Percentiles rank a stretch among this genome's conserved stretches.
phyloP scores from a whole-genome alignment of 2,797 vertebrate genomes.

The Pitangus sulphuratus region DNA sequence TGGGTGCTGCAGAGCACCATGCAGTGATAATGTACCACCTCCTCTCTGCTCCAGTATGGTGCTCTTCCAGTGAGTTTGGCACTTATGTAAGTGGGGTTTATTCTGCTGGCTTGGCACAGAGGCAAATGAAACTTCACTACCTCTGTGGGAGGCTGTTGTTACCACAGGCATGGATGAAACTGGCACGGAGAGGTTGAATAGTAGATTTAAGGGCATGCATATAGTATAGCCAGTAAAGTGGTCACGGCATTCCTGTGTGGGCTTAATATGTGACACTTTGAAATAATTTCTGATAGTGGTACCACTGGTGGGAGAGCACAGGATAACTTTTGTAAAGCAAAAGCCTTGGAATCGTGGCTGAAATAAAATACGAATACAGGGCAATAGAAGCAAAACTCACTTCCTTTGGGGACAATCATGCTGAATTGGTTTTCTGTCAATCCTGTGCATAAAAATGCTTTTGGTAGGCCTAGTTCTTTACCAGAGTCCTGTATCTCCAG shows the following conservation, averaged over 20 bases:
- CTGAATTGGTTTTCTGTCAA: neutral
- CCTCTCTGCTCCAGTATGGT: fast-evolving
- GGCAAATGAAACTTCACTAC: neutral
- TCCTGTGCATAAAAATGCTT: neutral
- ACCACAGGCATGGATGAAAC: neutral
- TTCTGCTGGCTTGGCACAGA: neutral
- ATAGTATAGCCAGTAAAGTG: neutral
- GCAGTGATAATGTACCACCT: neutral
- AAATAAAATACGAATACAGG: neutral
- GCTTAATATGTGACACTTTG: neutral
- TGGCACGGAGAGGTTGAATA: neutral
- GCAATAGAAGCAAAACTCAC: neutral
- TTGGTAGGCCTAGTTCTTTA: neutral
- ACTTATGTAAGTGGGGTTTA: fast-evolving
- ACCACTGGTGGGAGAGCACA: neutral
- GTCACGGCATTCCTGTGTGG: fast-evolving
- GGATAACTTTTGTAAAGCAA: neutral
- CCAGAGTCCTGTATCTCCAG: neutral
- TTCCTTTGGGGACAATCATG: neutral
- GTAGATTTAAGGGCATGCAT: neutral
- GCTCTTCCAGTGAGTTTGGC: neutral
- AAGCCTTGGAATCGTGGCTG: neutral
- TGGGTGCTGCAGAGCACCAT: neutral
- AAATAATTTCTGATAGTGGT: neutral
- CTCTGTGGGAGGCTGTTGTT: neutral